Conservation (phyloP, 2,797 vertebrate genomes). For the Gila robusta region DNA sequence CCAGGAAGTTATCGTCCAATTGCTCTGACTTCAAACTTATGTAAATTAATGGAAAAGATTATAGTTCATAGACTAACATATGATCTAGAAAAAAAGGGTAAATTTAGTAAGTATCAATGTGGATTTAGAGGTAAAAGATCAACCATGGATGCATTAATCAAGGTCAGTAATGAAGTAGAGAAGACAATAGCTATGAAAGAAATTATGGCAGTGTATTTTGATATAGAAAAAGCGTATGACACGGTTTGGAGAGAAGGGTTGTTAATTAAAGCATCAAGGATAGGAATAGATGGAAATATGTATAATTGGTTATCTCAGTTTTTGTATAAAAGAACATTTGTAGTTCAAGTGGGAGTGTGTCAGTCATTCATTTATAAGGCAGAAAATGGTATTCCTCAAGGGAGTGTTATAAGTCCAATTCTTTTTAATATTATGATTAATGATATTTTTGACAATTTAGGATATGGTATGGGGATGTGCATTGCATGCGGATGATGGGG, state of each 20-base stretch:
- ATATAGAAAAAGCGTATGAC: background rate
- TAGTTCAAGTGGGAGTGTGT: background rate
- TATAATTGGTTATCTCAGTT: background rate
- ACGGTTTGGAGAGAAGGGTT: background rate
- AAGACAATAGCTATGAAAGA: background rate
- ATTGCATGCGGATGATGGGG: background rate
- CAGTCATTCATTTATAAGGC: background rate
- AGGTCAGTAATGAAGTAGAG: background rate
- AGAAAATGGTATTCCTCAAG: background rate
- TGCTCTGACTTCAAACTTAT: too few relatives aligned
- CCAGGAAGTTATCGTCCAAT: too few relatives aligned
- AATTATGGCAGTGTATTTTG: background rate
- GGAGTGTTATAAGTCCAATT: background rate
- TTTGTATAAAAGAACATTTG: background rate
- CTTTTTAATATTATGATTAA: background rate
- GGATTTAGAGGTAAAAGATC: background rate
- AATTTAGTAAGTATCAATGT: background rate
- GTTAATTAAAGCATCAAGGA: background rate
- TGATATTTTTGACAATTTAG: background rate
- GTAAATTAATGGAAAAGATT: background rate
- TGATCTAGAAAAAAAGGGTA: background rate
- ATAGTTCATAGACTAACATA: too few relatives aligned
- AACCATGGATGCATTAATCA: background rate
- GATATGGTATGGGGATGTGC: background rate
- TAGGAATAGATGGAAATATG: background rate